phyloP scores from a whole-genome alignment of 1,140 invertebrate genomes.

The Harlomillsia oculata region DNA sequence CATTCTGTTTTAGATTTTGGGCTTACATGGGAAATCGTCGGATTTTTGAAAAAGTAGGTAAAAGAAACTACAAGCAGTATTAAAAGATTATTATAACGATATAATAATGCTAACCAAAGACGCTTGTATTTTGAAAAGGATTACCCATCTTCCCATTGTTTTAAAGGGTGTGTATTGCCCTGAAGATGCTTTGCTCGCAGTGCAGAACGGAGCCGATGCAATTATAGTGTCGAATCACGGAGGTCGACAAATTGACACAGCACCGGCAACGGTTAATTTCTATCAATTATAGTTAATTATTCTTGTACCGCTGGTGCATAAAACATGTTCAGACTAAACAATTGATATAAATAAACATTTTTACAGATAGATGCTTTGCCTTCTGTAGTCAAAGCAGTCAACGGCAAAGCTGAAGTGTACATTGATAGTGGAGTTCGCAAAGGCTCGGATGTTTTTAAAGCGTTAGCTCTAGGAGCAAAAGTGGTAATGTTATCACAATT shows the following conservation, averaged over 20 bases:
- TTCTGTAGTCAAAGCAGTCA: conserved; percentile 2
- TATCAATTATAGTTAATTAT: too few relatives aligned
- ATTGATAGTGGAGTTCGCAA: conserved; percentile 79
- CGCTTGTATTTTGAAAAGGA: too few relatives aligned
- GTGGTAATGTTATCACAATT: too few relatives aligned
- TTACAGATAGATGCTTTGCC: conserved; percentile 12
- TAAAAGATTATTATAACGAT: too few relatives aligned
- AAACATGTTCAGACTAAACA: too few relatives aligned
- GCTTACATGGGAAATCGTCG: conserved; percentile 17
- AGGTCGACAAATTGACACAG: conserved; percentile 73
- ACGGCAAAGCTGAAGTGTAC: conserved; percentile 58
- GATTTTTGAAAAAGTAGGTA: conserved; percentile 12
- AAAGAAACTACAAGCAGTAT: too few relatives aligned
- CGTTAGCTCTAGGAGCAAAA: conserved; percentile 78
- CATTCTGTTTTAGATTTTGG: conserved; percentile 4
- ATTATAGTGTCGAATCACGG: conserved; percentile 90
- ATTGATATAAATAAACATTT: too few relatives aligned
- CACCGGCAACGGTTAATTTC: conserved; percentile 65
- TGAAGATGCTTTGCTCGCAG: conserved; percentile 69
- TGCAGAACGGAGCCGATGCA: conserved; percentile 60
- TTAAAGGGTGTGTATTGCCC: too few relatives aligned
- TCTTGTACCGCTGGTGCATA: too few relatives aligned
- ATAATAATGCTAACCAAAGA: too few relatives aligned
- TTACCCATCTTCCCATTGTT: too few relatives aligned
- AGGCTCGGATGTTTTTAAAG: conserved; percentile 84